These are phyloP conservation scores for Mayetiola destructor DNA, from an alignment of 2,888 invertebrate species.

Conservation along the genomic window DNA sequence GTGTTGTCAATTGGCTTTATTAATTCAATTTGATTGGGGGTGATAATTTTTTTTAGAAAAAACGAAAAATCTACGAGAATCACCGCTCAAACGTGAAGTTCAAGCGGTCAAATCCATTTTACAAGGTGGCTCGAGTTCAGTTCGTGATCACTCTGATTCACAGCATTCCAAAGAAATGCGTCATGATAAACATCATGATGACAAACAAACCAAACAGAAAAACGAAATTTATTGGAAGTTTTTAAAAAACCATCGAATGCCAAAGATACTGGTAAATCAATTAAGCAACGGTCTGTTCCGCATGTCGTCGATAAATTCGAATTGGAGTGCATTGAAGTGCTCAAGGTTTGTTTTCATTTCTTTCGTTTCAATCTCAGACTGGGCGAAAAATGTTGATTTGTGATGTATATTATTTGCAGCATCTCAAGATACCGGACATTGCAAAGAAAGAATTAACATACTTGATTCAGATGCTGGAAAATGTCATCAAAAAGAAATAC, in stretches of 20 bases:
- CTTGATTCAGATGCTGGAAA: slow-evolving; percentile 31
- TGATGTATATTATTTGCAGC: slow-evolving; percentile 22
- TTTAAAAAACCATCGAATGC: slow-evolving; percentile 27
- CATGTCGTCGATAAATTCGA: slow-evolving; percentile 16
- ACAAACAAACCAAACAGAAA: slow-evolving; percentile 24
- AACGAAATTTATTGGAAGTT: slow-evolving; percentile 29
- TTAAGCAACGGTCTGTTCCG: neutral
- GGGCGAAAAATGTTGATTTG: neutral
- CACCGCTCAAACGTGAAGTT: slow-evolving; percentile 8
- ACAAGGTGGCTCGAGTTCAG: slow-evolving; percentile 5
- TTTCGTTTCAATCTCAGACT: neutral
- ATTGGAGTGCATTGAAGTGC: slow-evolving; percentile 16
- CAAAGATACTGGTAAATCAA: slow-evolving; percentile 16
- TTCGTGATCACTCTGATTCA: slow-evolving; percentile 3
- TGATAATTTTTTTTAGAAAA: slow-evolving; percentile 15
- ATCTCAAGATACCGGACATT: slow-evolving; percentile 32
- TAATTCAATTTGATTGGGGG: slow-evolving; percentile 19
- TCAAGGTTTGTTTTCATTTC: slow-evolving; percentile 11
- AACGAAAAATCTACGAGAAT: slow-evolving; percentile 20
- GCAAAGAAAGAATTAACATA: slow-evolving; percentile 30
- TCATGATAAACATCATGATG: slow-evolving; percentile 10
- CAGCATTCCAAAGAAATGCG: slow-evolving; percentile 16
- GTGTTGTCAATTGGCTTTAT: neutral
- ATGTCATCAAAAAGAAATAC: slow-evolving; percentile 27
- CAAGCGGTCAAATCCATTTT: slow-evolving; percentile 12